Evolutionary conservation across 2,888 invertebrate species (phyloP).

Genomic region (Chirona hameri): DNA sequence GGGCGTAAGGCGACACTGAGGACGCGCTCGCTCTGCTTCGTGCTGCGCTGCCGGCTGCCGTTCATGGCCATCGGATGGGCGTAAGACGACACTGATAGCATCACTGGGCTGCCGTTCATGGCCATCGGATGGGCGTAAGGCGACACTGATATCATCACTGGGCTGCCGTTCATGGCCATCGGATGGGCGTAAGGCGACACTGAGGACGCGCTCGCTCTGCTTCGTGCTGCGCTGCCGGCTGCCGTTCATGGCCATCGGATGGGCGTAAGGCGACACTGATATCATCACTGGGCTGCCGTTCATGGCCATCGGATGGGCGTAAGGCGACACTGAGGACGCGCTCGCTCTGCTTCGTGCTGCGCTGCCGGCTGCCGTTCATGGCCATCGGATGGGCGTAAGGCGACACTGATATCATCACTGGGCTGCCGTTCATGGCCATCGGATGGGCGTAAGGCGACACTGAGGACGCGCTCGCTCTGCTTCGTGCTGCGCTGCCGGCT

Average conservation of each 20-base stretch:
- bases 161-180: constrained; percentile 61
- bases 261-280: constrained; percentile 54
- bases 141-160: too few relatives aligned
- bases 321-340: constrained; percentile 62
- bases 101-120: constrained; percentile 59
- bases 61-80: constrained; percentile 60
- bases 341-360: constrained; percentile 75
- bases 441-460: constrained; percentile 56
- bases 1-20: constrained; percentile 60
- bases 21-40: constrained; percentile 77
- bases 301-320: constrained; percentile 59
- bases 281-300: constrained; percentile 57
- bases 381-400: constrained; percentile 58
- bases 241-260: constrained; percentile 58
- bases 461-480: constrained; percentile 77
- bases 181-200: constrained; percentile 56
- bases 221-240: constrained; percentile 74
- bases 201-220: constrained; percentile 77
- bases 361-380: constrained; percentile 66
- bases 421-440: constrained; percentile 61
- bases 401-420: too few relatives aligned
- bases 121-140: constrained; percentile 58
- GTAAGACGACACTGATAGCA: constrained; percentile 47
- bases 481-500: constrained; percentile 74
- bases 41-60: constrained; percentile 68